These are phyloP conservation scores for Atherinosoma microstoma DNA, from an alignment of 2,797 vertebrate species.

Conservation along the genomic window DNA sequence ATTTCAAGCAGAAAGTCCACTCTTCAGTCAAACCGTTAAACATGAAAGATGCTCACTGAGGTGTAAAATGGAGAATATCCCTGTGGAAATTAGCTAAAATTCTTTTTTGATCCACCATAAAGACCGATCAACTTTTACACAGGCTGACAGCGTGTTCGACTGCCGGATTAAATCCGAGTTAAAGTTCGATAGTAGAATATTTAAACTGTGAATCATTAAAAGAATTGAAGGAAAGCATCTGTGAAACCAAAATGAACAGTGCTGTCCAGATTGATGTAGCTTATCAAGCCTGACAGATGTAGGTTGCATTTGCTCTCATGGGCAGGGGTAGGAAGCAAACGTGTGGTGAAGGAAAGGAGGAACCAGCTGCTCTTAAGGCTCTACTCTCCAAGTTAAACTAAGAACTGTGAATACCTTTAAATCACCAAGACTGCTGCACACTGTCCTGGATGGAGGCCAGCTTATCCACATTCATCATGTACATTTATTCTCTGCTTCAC, in stretches of 20 bases:
- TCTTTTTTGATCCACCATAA: slow-evolving; percentile 35
- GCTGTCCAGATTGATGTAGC: slow-evolving; percentile 51
- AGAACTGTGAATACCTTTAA: slow-evolving; percentile 58
- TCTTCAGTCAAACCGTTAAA: slow-evolving; percentile 32
- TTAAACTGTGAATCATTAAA: slow-evolving; percentile 24
- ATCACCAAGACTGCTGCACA: slow-evolving; percentile 48
- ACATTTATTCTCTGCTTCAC: slow-evolving; percentile 38
- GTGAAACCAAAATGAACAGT: slow-evolving; percentile 45
- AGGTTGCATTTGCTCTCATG: slow-evolving; percentile 75
- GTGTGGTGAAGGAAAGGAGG: slow-evolving; percentile 51
- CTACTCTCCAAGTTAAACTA: slow-evolving; percentile 49
- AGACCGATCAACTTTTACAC: slow-evolving; percentile 1
- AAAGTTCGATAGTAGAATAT: slow-evolving; percentile 7
- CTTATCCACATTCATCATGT: slow-evolving; percentile 34
- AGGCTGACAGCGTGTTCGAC: slow-evolving; percentile 2
- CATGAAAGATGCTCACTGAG: slow-evolving; percentile 36
- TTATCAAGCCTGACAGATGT: slow-evolving; percentile 81
- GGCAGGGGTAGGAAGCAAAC: slow-evolving; percentile 57
- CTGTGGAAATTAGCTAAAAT: slow-evolving; percentile 20
- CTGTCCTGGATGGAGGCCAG: slow-evolving; percentile 33
- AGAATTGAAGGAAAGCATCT: slow-evolving; percentile 34
- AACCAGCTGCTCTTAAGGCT: slow-evolving; percentile 64
- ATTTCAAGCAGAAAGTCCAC: slow-evolving; percentile 42
- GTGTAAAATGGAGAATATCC: slow-evolving; percentile 47
- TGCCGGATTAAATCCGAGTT: slow-evolving; percentile 8